Percentiles rank a stretch among this genome's conserved stretches.
phyloP scores from a whole-genome alignment of 2,888 invertebrate species.

The Trisateles emortualis region DNA sequence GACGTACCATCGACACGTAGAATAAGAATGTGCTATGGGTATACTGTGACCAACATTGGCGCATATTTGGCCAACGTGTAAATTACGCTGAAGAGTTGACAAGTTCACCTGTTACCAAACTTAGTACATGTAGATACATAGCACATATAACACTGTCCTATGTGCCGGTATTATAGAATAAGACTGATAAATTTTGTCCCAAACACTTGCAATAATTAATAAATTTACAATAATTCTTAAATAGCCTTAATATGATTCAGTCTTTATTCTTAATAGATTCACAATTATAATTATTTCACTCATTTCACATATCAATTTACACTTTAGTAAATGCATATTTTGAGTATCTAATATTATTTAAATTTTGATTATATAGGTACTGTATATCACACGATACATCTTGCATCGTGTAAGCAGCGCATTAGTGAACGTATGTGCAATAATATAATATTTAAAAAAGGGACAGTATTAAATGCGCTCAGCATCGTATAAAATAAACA shows the following conservation, averaged over 20 bases:
- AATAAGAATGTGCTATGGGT: no score
- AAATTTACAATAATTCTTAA: constrained; percentile 32
- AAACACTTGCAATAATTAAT: constrained; percentile 10
- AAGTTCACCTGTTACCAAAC: constrained; percentile 15
- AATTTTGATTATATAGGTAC: no score
- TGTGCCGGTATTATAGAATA: constrained; percentile 9
- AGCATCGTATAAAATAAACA: constrained; percentile 11
- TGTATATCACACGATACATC: no score
- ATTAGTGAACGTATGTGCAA: constrained; percentile 8
- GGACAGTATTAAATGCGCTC: constrained; percentile 23
- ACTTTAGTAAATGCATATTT: not conserved
- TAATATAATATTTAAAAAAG: constrained; percentile 3
- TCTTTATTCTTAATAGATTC: constrained; percentile 32
- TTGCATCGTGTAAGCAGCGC: not conserved
- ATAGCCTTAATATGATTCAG: constrained; percentile 45
- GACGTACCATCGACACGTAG: no score
- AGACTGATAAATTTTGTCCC: constrained; percentile 14
- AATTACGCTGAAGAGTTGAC: not conserved
- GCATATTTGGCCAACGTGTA: no score
- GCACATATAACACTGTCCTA: constrained; percentile 20
- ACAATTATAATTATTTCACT: constrained; percentile 15
- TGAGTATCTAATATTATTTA: no score
- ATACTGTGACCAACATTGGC: no score
- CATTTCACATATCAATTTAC: constrained; percentile 9
- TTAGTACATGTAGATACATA: constrained; percentile 5